Percentiles rank a stretch among this genome's conserved stretches.
Conservation (phyloP, 2,888 invertebrate genomes). For the Ectemnius lituratus region DNA sequence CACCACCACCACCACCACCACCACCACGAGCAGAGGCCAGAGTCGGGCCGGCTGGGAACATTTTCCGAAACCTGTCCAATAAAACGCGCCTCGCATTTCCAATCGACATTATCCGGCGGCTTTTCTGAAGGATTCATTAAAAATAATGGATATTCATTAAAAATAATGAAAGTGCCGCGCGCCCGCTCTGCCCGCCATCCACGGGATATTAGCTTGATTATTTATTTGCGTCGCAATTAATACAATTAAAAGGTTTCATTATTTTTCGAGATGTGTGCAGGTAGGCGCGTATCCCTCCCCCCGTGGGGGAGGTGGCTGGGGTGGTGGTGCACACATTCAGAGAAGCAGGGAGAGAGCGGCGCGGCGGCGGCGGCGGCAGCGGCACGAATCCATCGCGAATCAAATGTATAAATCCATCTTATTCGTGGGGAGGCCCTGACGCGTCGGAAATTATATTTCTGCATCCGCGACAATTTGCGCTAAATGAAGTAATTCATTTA, state of each 20-base stretch:
- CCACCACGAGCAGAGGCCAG: constrained; percentile 6
- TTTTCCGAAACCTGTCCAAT: constrained; percentile 32
- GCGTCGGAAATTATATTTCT: constrained; percentile 42
- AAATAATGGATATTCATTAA: constrained; percentile 55
- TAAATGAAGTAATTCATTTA: constrained; percentile 46
- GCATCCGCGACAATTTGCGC: constrained; percentile 31
- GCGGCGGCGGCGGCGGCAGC: too few species aligned
- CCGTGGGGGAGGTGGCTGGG: too few species aligned
- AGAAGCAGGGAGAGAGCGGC: too few species aligned
- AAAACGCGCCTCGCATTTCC: constrained; percentile 18
- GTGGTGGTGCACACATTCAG: too few species aligned
- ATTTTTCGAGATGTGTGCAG: constrained; percentile 19
- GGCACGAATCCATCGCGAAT: constrained; percentile 9
- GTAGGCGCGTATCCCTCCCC: not conserved
- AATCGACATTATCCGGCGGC: constrained; percentile 29
- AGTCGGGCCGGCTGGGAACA: too few species aligned
- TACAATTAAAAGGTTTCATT: constrained; percentile 44
- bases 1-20: too few species aligned
- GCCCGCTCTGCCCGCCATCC: not conserved
- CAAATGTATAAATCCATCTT: constrained; percentile 24
- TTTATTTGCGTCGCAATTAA: constrained; percentile 48
- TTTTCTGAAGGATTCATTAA: constrained; percentile 45
- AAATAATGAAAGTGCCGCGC: constrained; percentile 48
- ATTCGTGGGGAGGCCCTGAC: not conserved
- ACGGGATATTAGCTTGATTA: constrained; percentile 46